Base-by-base conservation (phyloP, 2,888 invertebrate species). In the Microchrysa polita region DNA sequence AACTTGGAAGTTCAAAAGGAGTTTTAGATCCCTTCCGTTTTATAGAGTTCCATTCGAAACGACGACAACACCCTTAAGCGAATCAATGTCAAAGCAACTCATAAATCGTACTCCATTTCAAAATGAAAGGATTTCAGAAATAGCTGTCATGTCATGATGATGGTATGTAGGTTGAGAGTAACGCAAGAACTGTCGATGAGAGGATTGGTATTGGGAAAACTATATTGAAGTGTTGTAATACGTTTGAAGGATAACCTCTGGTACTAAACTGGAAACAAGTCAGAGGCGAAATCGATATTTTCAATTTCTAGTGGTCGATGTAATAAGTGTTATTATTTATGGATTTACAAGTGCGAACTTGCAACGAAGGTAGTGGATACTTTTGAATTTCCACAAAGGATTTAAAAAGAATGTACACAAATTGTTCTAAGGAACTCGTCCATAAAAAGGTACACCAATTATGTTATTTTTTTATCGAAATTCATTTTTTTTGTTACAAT, bases 71-170 rank as follows among this genome's bases (percentile, higher is more conserved):
- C 55, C 55, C 55, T 55, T 55, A 55, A 55, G 55, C 55, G 20
- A 55, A 55, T 55, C 55, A 20, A 55, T 10, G 55, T n/a, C n/a
- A 18, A 55, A 55, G 20, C 55, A 55, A 55, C 18, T 55, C 55
- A 55, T 55, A 55, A 2, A 55, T 55, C 18, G 20, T 55, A 55
- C 18, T 20, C 55, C 14, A 55, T 55, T 55, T 55, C 18, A 16
- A 55, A 55, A 55, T 55, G 55, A 18, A 55, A 55, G 48, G 48
- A 48, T 48, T 48, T 48, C 16, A 48, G 48, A n/a, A n/a, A 12
- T 48, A 48, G 7, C 48, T 48, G 14, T 7, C 48, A 48, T n/a
- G 2, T 2, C 4, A 34, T 34, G 27, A 7, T 2, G 27, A 34
- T 34, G 27, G 27, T 7, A 34, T 34, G n/a, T n/a, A n/a, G n/a